Percentiles rank a stretch among this genome's conserved stretches.
Evolutionary conservation across 2,888 invertebrate genomes (phyloP).

Genomic region (Eremobia ochroleuca): DNA sequence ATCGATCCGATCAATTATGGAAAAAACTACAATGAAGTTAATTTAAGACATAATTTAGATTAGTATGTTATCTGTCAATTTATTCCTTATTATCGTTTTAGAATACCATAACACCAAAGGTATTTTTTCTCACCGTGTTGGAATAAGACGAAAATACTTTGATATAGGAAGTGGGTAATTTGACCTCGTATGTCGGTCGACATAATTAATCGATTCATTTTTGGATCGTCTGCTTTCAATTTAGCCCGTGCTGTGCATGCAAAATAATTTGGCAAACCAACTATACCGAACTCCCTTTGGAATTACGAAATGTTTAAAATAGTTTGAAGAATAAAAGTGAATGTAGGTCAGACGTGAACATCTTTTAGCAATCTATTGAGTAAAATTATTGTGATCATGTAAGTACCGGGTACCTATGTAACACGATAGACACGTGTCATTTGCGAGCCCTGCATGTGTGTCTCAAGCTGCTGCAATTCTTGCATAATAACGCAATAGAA

Average conservation of each 20-base stretch:
- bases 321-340: background rate
- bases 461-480: conserved; percentile 8
- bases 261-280: background rate
- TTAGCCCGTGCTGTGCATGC: background rate
- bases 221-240: background rate
- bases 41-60: background rate
- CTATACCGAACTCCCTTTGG: background rate
- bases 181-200: background rate
- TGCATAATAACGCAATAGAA: conserved; percentile 26
- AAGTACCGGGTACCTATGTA: background rate
- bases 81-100: background rate
- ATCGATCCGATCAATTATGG: background rate
- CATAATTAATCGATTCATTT: background rate
- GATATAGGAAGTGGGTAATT: background rate
- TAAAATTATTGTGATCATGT: background rate
- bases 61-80: background rate
- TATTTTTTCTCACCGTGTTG: too few species aligned
- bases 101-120: background rate
- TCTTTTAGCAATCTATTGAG: background rate
- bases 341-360: background rate
- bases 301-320: background rate
- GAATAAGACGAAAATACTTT: background rate
- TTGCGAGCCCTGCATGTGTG: conserved; percentile 15
- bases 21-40: background rate
- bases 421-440: conserved; percentile 19